A percentile compares a stretch with the other conserved stretches of the same genome.
Conservation (phyloP, 2,797 vertebrate genomes). For the Alfaro cultratus region DNA sequence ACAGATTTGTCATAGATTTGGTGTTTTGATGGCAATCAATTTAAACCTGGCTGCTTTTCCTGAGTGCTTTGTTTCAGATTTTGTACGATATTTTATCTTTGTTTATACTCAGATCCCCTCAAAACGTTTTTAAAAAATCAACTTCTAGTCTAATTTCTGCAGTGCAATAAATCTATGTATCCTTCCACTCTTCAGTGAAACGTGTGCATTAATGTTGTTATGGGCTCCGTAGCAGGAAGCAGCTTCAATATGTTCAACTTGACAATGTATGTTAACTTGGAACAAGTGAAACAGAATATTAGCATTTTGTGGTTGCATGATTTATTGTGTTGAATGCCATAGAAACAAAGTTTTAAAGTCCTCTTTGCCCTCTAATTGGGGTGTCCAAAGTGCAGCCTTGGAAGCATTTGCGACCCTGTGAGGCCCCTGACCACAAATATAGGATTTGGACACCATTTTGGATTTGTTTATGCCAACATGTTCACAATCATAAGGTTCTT, state of each 20-base stretch:
- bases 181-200: background rate
- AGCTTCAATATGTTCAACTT: background rate
- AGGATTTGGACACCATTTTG: background rate
- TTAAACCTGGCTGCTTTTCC: background rate
- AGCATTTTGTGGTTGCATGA: constrained; percentile 1
- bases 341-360: background rate
- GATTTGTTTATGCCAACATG: too few relatives aligned
- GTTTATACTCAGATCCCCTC: too few relatives aligned
- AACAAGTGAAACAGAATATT: background rate
- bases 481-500: background rate
- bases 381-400: background rate
- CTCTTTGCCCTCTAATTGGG: background rate
- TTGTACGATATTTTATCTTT: background rate
- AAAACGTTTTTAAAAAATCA: too few relatives aligned
- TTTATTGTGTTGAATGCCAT: background rate
- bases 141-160: background rate
- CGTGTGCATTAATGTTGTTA: background rate
- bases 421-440: background rate
- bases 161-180: background rate
- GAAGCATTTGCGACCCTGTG: background rate
- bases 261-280: background rate
- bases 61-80: background rate
- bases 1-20: background rate
- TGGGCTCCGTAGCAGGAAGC: background rate
- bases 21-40: background rate